A percentile compares a stretch with the other conserved stretches of the same genome.
These are phyloP conservation scores for Zosterops japonicus DNA, from an alignment of 2,113 vertebrate species.

Conservation along the genomic window DNA sequence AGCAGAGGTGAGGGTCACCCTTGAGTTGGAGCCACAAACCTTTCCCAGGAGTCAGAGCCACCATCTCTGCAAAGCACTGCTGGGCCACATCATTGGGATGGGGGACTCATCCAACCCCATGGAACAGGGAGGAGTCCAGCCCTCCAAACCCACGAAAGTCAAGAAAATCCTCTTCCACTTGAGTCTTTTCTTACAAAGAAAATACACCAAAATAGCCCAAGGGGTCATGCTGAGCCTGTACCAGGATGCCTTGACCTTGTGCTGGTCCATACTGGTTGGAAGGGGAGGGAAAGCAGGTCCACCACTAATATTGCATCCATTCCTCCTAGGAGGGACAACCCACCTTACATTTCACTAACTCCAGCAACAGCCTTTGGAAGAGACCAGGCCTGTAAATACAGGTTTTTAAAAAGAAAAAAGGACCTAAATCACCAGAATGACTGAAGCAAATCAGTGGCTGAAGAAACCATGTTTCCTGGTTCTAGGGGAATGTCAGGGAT, in stretches of 20 bases:
- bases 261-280: background rate
- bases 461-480: background rate
- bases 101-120: background rate
- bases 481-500: background rate
- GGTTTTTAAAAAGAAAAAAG: background rate
- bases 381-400: background rate
- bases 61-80: background rate
- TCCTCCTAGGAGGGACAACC: background rate
- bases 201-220: background rate
- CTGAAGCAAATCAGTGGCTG: background rate
- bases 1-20: background rate
- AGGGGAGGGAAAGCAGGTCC: background rate
- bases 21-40: background rate
- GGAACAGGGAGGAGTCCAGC: background rate
- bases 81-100: rapidly evolving
- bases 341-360: background rate
- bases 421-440: background rate
- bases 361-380: background rate
- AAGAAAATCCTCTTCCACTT: background rate
- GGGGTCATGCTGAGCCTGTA: background rate
- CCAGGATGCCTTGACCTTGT: background rate
- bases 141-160: background rate
- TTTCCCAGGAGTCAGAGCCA: background rate
- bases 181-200: background rate
- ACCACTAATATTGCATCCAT: background rate